phyloP scores from a whole-genome alignment of 2,797 vertebrate genomes.

The Amniataba percoides region DNA sequence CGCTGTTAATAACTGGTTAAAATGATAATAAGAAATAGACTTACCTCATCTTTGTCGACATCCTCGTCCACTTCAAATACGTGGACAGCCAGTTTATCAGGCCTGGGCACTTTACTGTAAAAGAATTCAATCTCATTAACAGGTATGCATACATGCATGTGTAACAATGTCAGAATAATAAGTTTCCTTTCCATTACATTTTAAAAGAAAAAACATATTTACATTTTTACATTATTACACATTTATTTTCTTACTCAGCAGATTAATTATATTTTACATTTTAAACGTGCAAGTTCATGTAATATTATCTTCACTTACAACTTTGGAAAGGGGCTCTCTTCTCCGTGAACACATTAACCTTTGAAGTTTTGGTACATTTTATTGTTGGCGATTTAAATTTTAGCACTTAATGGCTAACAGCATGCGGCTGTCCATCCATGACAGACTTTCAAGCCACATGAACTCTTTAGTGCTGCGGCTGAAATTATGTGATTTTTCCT shows the following conservation, averaged over 20 bases:
- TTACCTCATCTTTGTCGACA: constrained; percentile 98
- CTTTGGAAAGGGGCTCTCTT: background rate
- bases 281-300: background rate
- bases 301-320: background rate
- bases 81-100: constrained; percentile 95
- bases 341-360: background rate
- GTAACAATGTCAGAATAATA: background rate
- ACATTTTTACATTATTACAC: too few relatives aligned
- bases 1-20: background rate
- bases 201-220: background rate
- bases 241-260: background rate
- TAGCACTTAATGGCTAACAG: background rate
- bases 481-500: constrained; percentile 16
- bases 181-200: background rate
- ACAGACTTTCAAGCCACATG: constrained; percentile 35
- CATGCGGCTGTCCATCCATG: background rate
- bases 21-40: constrained; percentile 28
- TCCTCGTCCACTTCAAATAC: constrained; percentile 99
- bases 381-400: background rate
- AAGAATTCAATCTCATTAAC: constrained; percentile 19
- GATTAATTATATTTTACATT: background rate
- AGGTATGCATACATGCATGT: too few relatives aligned
- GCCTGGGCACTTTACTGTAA: constrained; percentile 91
- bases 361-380: background rate
- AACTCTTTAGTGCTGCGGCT: constrained; percentile 3